phyloP scores from a whole-genome alignment of 2,797 vertebrate species.

The Psittacula echo region DNA sequence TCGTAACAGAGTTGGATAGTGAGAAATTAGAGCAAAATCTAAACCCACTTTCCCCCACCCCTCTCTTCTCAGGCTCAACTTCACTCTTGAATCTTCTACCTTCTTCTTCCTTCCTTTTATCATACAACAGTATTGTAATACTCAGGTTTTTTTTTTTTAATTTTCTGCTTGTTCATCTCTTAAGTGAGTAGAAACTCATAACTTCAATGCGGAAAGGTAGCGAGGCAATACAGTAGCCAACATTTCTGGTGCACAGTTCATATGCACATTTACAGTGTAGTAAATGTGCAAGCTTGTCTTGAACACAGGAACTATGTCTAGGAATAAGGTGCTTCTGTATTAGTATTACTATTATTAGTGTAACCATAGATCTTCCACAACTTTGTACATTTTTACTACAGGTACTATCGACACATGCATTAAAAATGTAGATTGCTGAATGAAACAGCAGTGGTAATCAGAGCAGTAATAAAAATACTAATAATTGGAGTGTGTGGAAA shows the following conservation, averaged over 20 bases:
- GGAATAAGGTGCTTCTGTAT: neutral
- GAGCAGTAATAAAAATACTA: neutral
- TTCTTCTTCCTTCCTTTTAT: neutral
- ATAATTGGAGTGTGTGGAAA: neutral
- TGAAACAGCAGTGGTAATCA: neutral
- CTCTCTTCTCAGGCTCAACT: neutral
- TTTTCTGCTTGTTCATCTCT: neutral
- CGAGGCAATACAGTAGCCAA: neutral
- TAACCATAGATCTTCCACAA: neutral
- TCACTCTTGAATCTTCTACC: neutral
- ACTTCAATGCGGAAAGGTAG: neutral
- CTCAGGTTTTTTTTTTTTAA: neutral
- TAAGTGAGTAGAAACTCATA: neutral
- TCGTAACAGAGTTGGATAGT: neutral
- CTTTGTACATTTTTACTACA: neutral
- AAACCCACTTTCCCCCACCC: neutral
- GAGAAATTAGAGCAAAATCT: neutral
- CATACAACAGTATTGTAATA: neutral
- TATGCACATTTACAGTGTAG: neutral
- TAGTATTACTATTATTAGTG: neutral
- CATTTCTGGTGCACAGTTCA: neutral
- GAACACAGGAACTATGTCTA: neutral
- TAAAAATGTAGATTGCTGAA: neutral
- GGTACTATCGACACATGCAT: rapidly evolving
- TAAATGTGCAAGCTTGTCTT: neutral